Conservation (phyloP, 2,113 vertebrate species). For the Myodes glareolus region DNA sequence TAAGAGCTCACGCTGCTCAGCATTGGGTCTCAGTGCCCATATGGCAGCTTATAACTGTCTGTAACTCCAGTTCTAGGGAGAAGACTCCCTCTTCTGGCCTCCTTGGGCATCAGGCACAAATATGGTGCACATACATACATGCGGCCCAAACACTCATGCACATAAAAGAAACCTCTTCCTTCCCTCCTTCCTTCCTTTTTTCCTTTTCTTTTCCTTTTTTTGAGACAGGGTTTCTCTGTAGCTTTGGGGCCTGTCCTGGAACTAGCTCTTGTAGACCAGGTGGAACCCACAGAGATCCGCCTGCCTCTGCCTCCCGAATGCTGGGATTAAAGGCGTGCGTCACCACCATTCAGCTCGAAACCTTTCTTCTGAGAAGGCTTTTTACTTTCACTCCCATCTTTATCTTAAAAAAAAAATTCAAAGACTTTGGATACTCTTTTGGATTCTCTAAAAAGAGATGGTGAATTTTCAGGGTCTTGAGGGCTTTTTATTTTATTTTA, state of each 20-base stretch:
- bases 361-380: neutral
- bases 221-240: no score
- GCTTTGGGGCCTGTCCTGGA: no score
- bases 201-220: no score
- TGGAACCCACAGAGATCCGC: no score
- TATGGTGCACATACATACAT: neutral
- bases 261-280: no score
- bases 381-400: neutral
- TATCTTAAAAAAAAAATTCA: neutral
- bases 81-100: neutral
- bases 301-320: no score
- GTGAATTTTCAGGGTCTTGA: constrained; percentile 51
- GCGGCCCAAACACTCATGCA: neutral
- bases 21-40: neutral
- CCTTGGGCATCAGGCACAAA: neutral
- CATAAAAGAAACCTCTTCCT: neutral
- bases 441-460: constrained; percentile 22
- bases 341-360: no score
- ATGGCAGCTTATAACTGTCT: neutral
- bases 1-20: neutral
- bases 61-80: neutral
- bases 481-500: neutral
- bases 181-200: neutral
- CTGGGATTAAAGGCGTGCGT: no score
- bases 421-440: neutral